Conservation (phyloP, 2,113 vertebrate species). For the Equus quagga region DNA sequence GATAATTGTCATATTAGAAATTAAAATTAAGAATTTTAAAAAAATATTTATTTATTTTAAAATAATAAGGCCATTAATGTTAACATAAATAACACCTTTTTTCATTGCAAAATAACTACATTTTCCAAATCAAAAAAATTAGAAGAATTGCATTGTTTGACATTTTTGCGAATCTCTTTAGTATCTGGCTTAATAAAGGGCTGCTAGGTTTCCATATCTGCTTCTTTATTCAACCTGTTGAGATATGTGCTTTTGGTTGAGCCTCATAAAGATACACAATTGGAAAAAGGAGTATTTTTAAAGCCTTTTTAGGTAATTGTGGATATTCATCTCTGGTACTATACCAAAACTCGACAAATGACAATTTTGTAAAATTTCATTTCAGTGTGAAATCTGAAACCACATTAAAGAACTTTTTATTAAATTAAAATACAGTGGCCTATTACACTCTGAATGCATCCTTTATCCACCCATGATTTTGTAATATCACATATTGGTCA, state of each 20-base stretch:
- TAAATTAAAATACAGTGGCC: neutral
- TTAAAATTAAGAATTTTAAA: neutral
- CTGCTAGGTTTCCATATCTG: neutral
- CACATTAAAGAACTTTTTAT: neutral
- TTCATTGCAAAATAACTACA: neutral
- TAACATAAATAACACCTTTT: constrained; percentile 10
- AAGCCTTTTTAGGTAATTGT: neutral
- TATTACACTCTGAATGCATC: neutral
- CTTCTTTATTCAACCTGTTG: constrained; percentile 22
- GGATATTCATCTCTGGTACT: neutral
- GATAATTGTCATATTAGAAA: neutral
- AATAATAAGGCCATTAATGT: neutral
- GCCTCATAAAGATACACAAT: neutral
- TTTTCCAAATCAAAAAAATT: neutral
- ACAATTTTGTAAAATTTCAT: neutral
- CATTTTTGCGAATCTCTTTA: constrained; percentile 2
- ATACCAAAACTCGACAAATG: neutral
- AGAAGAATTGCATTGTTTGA: constrained; percentile 8
- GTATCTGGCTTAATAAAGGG: neutral
- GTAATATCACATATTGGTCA: neutral
- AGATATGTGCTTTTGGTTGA: neutral
- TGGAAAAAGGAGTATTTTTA: constrained; percentile 1
- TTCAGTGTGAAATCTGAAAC: constrained; percentile 18
- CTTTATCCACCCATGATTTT: neutral
- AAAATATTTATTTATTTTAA: neutral